Conservation (phyloP, 2,888 invertebrate genomes). For the Deilephila elpenor region DNA sequence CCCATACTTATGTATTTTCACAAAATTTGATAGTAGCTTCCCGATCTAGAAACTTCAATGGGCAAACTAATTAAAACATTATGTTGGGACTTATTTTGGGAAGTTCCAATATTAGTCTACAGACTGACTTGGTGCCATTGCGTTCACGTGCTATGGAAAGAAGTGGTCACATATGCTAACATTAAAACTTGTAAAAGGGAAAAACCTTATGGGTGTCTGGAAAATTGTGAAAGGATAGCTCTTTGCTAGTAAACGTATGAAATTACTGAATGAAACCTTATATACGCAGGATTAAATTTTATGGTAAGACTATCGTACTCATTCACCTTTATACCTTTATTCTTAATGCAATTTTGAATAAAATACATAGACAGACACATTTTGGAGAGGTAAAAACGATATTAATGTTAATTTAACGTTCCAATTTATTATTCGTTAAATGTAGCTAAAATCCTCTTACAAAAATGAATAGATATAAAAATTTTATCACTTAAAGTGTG, state of each 20-base stretch:
- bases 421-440: no score
- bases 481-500: no score
- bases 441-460: no score
- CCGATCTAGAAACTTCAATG: neutral
- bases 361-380: neutral
- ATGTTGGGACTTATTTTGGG: neutral
- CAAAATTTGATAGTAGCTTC: neutral
- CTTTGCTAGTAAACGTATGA: neutral
- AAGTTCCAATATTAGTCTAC: neutral
- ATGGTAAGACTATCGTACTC: neutral
- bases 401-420: neutral
- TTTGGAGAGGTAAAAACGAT: no score
- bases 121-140: neutral
- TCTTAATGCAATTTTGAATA: neutral
- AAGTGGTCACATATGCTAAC: neutral
- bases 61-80: neutral
- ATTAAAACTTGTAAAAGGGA: neutral
- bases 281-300: neutral
- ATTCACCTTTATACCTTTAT: neutral
- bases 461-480: no score
- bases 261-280: neutral
- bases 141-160: neutral
- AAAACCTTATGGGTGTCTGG: neutral
- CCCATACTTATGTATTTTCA: neutral
- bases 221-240: neutral